A percentile compares a stretch with the other conserved stretches of the same genome.
phyloP scores from a whole-genome alignment of 53 echinoderm and acorn worm genomes.

The Crossaster papposus region DNA sequence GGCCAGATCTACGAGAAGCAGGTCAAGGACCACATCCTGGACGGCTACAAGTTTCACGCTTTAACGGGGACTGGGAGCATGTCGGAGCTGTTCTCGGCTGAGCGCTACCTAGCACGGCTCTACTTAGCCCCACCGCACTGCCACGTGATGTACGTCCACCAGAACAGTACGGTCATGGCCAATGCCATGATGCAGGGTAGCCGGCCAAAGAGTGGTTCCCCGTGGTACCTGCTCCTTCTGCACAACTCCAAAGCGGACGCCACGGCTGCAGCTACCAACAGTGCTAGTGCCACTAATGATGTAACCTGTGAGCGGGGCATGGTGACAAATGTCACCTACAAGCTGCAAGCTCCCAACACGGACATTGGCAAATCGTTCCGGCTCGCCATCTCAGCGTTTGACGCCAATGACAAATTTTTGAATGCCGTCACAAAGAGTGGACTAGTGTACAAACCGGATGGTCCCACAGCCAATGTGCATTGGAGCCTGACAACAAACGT shows the following conservation, averaged over 20 bases:
- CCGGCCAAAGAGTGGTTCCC: constrained; percentile 54
- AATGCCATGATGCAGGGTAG: constrained; percentile 56
- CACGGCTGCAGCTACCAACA: neutral
- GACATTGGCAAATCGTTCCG: constrained; percentile 63
- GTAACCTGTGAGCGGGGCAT: constrained; percentile 29
- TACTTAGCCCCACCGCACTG: constrained; percentile 54
- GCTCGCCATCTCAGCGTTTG: constrained; percentile 57
- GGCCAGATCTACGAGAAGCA: constrained; percentile 62
- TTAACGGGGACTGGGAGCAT: constrained; percentile 28
- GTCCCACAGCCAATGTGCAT: constrained; percentile 66
- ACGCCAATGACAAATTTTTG: constrained; percentile 48
- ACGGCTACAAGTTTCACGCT: constrained; percentile 71
- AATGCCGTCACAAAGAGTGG: constrained; percentile 56
- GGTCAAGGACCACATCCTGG: constrained; percentile 54
- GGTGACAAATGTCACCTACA: constrained; percentile 54
- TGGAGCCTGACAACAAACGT: constrained; percentile 66
- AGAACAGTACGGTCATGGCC: constrained; percentile 54
- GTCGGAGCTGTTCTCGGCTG: constrained; percentile 59
- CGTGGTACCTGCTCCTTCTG: constrained; percentile 61
- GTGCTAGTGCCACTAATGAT: constrained; percentile 17
- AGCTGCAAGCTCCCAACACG: constrained; percentile 62
- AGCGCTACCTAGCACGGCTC: constrained; percentile 51
- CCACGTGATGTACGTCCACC: constrained; percentile 61
- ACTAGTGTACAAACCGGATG: constrained; percentile 50
- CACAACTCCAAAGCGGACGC: constrained; percentile 41